Base-by-base conservation (phyloP, 2,797 vertebrate species). In the Thaleichthys pacificus region DNA sequence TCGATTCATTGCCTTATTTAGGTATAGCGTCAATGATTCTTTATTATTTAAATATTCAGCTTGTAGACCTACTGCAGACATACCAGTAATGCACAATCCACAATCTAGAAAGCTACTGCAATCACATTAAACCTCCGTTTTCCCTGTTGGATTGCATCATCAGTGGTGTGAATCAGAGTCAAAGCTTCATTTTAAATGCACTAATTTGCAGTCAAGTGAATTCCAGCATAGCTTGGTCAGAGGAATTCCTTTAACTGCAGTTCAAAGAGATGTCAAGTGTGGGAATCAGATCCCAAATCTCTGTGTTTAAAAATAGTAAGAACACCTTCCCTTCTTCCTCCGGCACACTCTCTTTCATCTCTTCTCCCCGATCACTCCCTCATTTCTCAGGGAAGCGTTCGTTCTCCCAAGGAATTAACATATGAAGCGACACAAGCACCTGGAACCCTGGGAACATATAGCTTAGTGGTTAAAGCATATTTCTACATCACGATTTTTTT, bases 231-330 rank as follows among this genome's bases (percentile, higher is more conserved):
- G 68, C 70, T 77, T 32, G 70, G 73, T 67, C 49, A 21, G 56
- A 22, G 68, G 65, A 77, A 51, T 54, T 15, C 66, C 82, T 84
- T 80, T 73, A 83, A 83, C 69, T 74, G 51, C 5, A 28, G 64
- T 88, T 90, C 79, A 88, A 86, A 89, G 76, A 47, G 1, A 57
- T 74, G 80, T 82, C 77, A 82, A 79, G 78, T 81, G 80, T 84
- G 79, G 67, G 80, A 85, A 83, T 82, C 62, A 70, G 81, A 82
- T 75, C 61, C 58, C 80, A 2, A 2, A 28, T 74, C 77, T 81
- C 65, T 73, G 74, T 42, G 4, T 22, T 66, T 26, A 77, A 73
- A 72, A 80, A 82, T 56, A 77, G 70, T 69, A 77, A 81, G 67
- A 79, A 75, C 63, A 69, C 61, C 62, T 28, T 77, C 57, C 72